Percentiles rank a stretch among this genome's conserved stretches.
These are phyloP conservation scores for Acomys russatus DNA, from an alignment of 2,797 vertebrate species.

Conservation along the genomic window DNA sequence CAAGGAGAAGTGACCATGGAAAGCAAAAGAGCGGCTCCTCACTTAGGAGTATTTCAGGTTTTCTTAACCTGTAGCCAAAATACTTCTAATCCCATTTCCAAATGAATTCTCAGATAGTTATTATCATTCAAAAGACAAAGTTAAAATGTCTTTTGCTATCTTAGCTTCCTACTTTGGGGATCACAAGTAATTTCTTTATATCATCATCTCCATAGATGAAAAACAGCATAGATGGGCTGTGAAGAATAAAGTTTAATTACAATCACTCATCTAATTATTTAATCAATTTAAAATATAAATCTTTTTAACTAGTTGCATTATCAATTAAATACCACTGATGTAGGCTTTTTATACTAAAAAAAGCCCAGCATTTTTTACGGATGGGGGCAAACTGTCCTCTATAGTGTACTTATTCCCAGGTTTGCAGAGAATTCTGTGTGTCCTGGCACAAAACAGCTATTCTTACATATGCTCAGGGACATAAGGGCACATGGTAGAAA, in stretches of 20 bases:
- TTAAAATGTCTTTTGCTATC: background rate
- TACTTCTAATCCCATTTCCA: conserved; percentile 59
- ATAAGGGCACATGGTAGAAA: background rate
- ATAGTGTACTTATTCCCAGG: conserved; percentile 59
- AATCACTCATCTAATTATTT: conserved; percentile 86
- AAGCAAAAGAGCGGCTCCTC: background rate
- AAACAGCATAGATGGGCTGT: conserved; percentile 68
- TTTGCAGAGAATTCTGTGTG: conserved; percentile 24
- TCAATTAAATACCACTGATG: conserved; percentile 72
- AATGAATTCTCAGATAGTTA: conserved; percentile 19
- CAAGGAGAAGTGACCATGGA: background rate
- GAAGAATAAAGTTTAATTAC: conserved; percentile 84
- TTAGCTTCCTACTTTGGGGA: conserved; percentile 14
- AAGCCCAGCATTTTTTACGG: conserved; percentile 77
- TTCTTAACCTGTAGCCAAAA: conserved; percentile 31
- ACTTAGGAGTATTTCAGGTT: background rate
- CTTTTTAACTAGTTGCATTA: conserved; percentile 85
- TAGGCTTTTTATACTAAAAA: conserved; percentile 64
- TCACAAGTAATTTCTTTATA: conserved; percentile 54
- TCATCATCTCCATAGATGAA: conserved; percentile 77
- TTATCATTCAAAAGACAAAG: background rate
- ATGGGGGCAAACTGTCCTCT: conserved; percentile 71
- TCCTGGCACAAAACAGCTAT: background rate
- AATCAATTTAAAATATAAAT: conserved; percentile 87
- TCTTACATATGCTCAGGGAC: background rate